These are phyloP conservation scores for Melinopterus prodromus DNA, from an alignment of 2,888 invertebrate genomes.

Conservation along the genomic window DNA sequence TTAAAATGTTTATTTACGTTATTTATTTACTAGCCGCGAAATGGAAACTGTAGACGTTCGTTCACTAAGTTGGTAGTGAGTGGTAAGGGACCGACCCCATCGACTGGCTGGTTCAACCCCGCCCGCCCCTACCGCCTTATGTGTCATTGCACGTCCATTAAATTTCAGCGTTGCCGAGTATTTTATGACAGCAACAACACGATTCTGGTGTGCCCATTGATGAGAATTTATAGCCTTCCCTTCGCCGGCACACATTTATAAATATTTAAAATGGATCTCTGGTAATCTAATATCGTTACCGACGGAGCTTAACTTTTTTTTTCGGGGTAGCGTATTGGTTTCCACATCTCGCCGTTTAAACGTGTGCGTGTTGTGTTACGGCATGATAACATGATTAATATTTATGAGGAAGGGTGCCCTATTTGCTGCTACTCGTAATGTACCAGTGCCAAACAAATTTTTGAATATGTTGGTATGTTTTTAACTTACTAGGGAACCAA, in stretches of 20 bases:
- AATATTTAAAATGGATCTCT: conserved; percentile 33
- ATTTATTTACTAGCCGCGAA: conserved; percentile 4
- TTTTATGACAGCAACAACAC: conserved; percentile 36
- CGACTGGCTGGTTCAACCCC: background rate
- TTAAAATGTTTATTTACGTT: background rate
- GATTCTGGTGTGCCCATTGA: conserved; percentile 34
- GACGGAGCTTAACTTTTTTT: background rate
- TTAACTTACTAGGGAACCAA: background rate
- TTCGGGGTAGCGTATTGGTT: background rate
- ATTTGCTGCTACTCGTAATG: background rate
- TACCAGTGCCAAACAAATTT: too few relatives aligned
- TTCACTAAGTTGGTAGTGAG: background rate
- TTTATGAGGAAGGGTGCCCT: background rate
- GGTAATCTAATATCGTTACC: conserved; percentile 31
- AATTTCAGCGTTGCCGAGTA: conserved; percentile 35
- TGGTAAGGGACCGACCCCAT: background rate
- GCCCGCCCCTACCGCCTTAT: background rate
- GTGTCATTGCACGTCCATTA: conserved; percentile 25
- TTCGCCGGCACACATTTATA: conserved; percentile 33
- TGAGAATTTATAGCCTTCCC: conserved; percentile 34
- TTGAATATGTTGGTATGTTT: background rate
- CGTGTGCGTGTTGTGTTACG: background rate
- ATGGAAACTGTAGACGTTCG: background rate
- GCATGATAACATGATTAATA: background rate
- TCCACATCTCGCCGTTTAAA: background rate